Evolutionary conservation across 1,140 invertebrate genomes (phyloP).

Genomic region (Gonatopus flavifemur): DNA sequence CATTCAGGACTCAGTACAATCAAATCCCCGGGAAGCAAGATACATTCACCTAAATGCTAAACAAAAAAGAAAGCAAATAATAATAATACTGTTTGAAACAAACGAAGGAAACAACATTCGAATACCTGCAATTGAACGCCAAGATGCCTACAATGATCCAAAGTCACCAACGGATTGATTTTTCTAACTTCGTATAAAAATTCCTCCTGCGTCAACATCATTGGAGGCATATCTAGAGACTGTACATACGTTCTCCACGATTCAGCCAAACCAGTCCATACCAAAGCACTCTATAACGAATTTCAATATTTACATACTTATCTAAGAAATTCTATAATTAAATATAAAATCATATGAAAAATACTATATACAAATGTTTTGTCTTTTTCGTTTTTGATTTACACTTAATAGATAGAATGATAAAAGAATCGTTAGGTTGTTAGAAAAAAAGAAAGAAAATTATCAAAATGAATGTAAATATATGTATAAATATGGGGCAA

Average conservation of each 20-base stretch:
- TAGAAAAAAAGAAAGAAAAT: too few species aligned
- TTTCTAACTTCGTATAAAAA: conserved; percentile 49
- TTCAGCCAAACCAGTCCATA: conserved; percentile 53
- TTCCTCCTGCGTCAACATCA: conserved; percentile 46
- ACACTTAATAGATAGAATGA: too few species aligned
- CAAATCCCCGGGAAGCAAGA: conserved; percentile 64
- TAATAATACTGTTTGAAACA: not conserved
- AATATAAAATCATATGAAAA: conserved; percentile 32
- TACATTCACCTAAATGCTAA: conserved; percentile 50
- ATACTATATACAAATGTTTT: conserved; percentile 33
- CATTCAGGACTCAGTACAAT: conserved; percentile 74
- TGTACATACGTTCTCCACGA: conserved; percentile 49
- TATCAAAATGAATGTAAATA: too few species aligned
- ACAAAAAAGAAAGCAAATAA: not conserved
- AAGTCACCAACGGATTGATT: conserved; percentile 52
- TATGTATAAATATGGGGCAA: conserved; percentile 38
- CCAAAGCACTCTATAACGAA: conserved; percentile 46
- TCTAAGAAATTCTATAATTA: conserved; percentile 2
- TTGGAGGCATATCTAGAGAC: conserved; percentile 48
- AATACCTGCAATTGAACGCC: conserved; percentile 50
- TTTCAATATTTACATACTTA: conserved; percentile 17
- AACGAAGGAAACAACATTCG: not conserved
- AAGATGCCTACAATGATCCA: conserved; percentile 52
- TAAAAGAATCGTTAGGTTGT: too few species aligned
- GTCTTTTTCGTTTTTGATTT: conserved; percentile 20